A percentile compares a stretch with the other conserved stretches of the same genome.
phyloP scores from a whole-genome alignment of 2,797 vertebrate species.

The Oryzias dopingdopingensis region DNA sequence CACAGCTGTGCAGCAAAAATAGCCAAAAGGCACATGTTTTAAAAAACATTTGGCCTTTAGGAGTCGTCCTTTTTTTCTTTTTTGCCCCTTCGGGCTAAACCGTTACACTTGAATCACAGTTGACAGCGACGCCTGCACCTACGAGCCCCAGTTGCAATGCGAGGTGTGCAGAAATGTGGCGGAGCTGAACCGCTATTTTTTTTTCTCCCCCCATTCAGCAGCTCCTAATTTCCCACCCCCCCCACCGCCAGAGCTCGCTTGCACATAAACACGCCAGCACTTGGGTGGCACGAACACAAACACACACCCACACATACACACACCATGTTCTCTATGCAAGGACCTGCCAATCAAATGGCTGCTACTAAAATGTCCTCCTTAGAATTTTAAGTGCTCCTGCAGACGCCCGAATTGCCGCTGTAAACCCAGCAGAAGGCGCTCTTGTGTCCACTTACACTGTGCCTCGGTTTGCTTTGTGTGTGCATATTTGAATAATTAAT shows the following conservation, averaged over 20 bases:
- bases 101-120: neutral
- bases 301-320: slow-evolving; percentile 56
- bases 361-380: slow-evolving; percentile 69
- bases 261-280: too few species aligned
- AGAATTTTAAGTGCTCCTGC: slow-evolving; percentile 27
- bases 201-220: slow-evolving; percentile 72
- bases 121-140: neutral
- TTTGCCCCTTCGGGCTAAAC: neutral
- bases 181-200: slow-evolving; percentile 62
- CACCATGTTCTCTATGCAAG: slow-evolving; percentile 69
- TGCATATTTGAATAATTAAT: too few species aligned
- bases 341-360: slow-evolving; percentile 70
- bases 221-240: slow-evolving; percentile 73
- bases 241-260: slow-evolving; percentile 5
- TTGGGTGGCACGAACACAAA: slow-evolving; percentile 14
- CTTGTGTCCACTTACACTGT: too few species aligned
- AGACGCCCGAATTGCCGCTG: neutral
- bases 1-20: too few species aligned
- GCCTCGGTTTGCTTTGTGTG: too few species aligned
- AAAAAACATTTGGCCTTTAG: too few species aligned
- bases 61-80: too few species aligned
- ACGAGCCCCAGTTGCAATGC: neutral
- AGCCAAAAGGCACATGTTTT: too few species aligned
- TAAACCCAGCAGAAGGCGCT: neutral
- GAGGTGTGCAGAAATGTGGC: slow-evolving; percentile 36